Conservation (phyloP, 2,113 vertebrate genomes). For the Bufo gargarizans region DNA sequence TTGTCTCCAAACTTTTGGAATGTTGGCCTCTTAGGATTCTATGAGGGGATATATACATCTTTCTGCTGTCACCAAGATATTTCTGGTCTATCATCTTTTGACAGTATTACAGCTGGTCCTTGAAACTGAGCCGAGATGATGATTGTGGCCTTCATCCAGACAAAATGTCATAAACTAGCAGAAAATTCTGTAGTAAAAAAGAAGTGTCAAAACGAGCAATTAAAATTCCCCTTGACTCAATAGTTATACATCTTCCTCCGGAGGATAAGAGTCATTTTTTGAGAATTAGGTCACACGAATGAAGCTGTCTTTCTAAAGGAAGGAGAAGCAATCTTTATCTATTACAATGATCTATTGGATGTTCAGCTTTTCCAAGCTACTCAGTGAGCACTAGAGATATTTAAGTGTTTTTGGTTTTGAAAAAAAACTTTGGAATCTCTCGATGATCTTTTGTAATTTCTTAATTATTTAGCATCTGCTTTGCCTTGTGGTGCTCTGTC, state of each 20-base stretch:
- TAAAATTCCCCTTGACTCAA: slow-evolving; percentile 23
- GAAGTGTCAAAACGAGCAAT: background rate
- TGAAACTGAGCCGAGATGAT: slow-evolving; percentile 1
- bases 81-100: background rate
- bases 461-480: background rate
- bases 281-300: slow-evolving; percentile 11
- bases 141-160: slow-evolving; percentile 10
- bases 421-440: too few relatives aligned
- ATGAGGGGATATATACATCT: background rate
- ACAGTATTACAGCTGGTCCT: background rate
- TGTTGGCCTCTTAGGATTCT: background rate
- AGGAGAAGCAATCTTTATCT: background rate
- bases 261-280: slow-evolving; percentile 27
- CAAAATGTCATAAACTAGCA: background rate
- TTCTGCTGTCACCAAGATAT: background rate
- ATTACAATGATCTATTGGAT: background rate
- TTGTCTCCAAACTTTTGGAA: background rate
- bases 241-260: background rate
- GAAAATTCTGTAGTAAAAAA: background rate
- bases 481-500: too few relatives aligned
- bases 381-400: background rate
- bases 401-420: background rate
- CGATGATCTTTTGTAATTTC: background rate
- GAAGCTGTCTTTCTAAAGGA: background rate
- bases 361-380: background rate